phyloP scores from a whole-genome alignment of 1,140 invertebrate genomes.

The Leptinotarsa defecta region DNA sequence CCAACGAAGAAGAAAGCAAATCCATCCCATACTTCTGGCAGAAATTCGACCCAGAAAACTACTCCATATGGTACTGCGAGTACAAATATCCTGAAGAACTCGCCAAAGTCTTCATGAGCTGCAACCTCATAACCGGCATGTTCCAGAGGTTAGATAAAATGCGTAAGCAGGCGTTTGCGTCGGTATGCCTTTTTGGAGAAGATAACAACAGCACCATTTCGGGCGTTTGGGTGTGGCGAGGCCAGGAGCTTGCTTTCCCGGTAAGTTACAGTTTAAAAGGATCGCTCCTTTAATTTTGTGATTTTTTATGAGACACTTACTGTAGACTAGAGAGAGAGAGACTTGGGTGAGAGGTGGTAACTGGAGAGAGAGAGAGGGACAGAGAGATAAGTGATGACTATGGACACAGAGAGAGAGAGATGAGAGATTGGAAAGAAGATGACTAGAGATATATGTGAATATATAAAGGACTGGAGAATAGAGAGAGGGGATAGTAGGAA shows the following conservation, averaged over 20 bases:
- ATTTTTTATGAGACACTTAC: no score
- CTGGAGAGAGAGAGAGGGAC: no score
- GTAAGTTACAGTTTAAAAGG: conserved; percentile 59
- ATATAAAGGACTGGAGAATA: no score
- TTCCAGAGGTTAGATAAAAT: conserved; percentile 98
- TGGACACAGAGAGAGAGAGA: no score
- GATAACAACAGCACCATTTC: conserved; percentile 93
- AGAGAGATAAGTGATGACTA: no score
- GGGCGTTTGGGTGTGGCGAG: conserved; percentile 96
- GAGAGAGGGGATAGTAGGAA: no score
- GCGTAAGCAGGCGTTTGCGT: conserved; percentile 94
- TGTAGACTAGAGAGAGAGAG: no score
- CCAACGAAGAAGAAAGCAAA: conserved; percentile 91
- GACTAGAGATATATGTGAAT: no score
- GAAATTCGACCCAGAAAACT: conserved; percentile 95
- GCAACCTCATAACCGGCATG: conserved; percentile 94
- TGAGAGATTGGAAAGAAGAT: no score
- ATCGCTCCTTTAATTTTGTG: no score
- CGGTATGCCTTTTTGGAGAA: conserved; percentile 89
- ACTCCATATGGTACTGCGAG: conserved; percentile 96
- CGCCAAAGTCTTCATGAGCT: conserved; percentile 92
- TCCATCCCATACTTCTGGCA: conserved; percentile 99
- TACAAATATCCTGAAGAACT: conserved; percentile 97
- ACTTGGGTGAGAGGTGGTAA: no score
- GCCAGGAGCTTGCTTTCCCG: conserved; percentile 90